Conservation (phyloP, 1,140 invertebrate genomes). For the Lethrus apterus region DNA sequence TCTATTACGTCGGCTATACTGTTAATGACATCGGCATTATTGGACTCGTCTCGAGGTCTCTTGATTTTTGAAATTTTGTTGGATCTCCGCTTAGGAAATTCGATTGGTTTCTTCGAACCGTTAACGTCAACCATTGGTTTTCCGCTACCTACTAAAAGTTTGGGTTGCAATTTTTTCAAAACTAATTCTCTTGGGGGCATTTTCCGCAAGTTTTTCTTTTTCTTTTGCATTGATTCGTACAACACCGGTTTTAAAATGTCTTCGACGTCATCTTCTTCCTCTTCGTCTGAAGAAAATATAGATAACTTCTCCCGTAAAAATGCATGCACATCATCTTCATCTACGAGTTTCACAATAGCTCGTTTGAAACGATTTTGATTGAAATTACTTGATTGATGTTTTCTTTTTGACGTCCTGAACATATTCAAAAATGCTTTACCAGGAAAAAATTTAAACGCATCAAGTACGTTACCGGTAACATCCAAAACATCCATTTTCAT, state of each 20-base stretch:
- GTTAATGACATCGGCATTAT: not conserved
- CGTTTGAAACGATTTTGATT: not conserved
- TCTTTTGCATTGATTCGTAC: not conserved
- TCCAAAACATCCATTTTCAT: not conserved
- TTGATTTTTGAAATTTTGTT: not conserved
- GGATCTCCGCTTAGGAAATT: not conserved
- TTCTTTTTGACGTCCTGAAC: not conserved
- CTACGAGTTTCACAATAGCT: not conserved
- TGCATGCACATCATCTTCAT: conserved; percentile 1
- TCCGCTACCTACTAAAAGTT: not conserved
- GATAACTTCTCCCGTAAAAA: conserved; percentile 4
- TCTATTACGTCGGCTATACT: not conserved
- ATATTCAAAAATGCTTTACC: not conserved
- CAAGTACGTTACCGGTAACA: not conserved
- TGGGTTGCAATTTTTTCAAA: not conserved
- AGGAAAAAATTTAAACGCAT: not conserved
- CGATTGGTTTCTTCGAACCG: not conserved
- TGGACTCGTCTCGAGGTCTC: not conserved
- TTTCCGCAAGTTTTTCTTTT: not conserved
- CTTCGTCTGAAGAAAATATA: not conserved
- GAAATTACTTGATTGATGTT: not conserved
- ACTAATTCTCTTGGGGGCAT: not conserved
- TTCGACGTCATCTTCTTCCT: not conserved
- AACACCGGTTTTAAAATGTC: not conserved
- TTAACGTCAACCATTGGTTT: not conserved